These are phyloP conservation scores for Trichoplusia ni DNA, from an alignment of 1,140 invertebrate species.

Conservation along the genomic window DNA sequence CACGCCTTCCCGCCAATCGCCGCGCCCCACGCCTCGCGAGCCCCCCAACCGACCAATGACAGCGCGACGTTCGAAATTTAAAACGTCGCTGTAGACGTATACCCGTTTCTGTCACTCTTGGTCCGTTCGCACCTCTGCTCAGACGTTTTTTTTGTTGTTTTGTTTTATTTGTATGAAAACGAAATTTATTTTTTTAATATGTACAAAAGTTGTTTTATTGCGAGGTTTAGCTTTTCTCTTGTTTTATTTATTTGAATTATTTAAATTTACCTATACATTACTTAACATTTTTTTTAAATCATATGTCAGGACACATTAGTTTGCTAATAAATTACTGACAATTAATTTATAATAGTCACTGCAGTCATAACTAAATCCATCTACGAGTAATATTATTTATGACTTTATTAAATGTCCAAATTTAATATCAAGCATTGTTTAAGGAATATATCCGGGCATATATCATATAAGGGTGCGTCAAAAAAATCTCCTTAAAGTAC, in stretches of 20 bases:
- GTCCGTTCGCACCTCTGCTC: conserved; percentile 10
- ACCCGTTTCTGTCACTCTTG: conserved; percentile 60
- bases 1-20: conserved; percentile 58
- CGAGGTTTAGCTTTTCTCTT: background rate
- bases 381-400: conserved; percentile 10
- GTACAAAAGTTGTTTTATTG: background rate
- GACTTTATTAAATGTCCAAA: conserved; percentile 2
- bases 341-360: too few species aligned
- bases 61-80: conserved; percentile 58
- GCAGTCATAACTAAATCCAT: background rate
- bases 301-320: too few species aligned
- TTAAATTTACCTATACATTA: too few species aligned
- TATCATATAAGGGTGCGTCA: conserved; percentile 29
- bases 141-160: conserved; percentile 12
- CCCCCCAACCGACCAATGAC: conserved; percentile 54
- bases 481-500: conserved; percentile 39
- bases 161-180: conserved; percentile 21
- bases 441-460: background rate
- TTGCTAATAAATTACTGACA: too few species aligned
- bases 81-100: conserved; percentile 59
- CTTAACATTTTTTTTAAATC: too few species aligned
- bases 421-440: conserved; percentile 4
- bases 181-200: conserved; percentile 4
- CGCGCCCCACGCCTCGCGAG: conserved; percentile 60
- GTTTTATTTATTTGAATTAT: too few species aligned